phyloP scores from a whole-genome alignment of 1,140 invertebrate genomes.

The Apis mellifera region Amel_HAv3.1 CM009931.2:19416001-19416500 shows the following conservation, averaged over 20 bases:
- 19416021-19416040: constrained; percentile 50
- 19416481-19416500: too few species aligned
- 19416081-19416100: constrained; percentile 68
- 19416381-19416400: constrained; percentile 69
- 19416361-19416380: not conserved
- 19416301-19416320: not conserved
- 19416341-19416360: not conserved
- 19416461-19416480: not conserved
- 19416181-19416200: not conserved
- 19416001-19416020: constrained; percentile 65
- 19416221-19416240: too few species aligned
- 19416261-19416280: too few species aligned
- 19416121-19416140: constrained; percentile 67
- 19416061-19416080: constrained; percentile 52
- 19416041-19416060: constrained; percentile 32
- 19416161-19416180: constrained; percentile 55
- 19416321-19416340: not conserved
- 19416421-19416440: not conserved
- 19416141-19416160: constrained; percentile 51
- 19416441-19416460: not conserved
- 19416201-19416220: not conserved
- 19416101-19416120: constrained; percentile 66
- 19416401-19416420: constrained; percentile 69
- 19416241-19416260: not conserved
- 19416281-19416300: not conserved